Percentiles rank a stretch among this genome's conserved stretches.
These are phyloP conservation scores for Syngnathus scovelli DNA, from an alignment of 2,113 vertebrate genomes.

Conservation along the genomic window DNA sequence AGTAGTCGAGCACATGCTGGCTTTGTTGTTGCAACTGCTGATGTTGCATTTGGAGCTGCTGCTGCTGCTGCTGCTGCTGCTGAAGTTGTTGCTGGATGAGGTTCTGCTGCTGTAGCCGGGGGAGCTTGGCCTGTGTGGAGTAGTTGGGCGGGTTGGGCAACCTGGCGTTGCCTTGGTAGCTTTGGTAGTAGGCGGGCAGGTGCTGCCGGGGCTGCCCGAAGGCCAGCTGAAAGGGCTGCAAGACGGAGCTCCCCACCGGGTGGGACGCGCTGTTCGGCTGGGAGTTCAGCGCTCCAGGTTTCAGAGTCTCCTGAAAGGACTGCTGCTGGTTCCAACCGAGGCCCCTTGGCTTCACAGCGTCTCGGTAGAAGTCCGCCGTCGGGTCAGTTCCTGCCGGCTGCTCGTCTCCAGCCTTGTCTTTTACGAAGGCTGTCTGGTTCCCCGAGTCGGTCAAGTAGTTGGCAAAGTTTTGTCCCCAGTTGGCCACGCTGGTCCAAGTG, in stretches of 20 bases:
- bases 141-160: slow-evolving; percentile 71
- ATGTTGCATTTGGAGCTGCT: slow-evolving; percentile 64
- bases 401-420: slow-evolving; percentile 76
- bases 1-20: slow-evolving; percentile 63
- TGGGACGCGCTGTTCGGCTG: slow-evolving; percentile 58
- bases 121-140: slow-evolving; percentile 50
- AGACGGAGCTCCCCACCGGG: slow-evolving; percentile 70
- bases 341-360: slow-evolving; percentile 63
- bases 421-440: slow-evolving; percentile 66
- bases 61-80: slow-evolving; percentile 51
- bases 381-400: slow-evolving; percentile 56
- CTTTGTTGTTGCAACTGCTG: slow-evolving; percentile 74
- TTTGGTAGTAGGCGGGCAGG: slow-evolving; percentile 78
- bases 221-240: slow-evolving; percentile 93
- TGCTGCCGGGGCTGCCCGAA: slow-evolving; percentile 91
- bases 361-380: slow-evolving; percentile 74
- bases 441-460: slow-evolving; percentile 72
- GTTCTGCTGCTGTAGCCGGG: slow-evolving; percentile 62
- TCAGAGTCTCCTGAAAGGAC: slow-evolving; percentile 73
- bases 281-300: slow-evolving; percentile 59
- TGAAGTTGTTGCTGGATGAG: slow-evolving; percentile 74
- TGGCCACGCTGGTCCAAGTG: slow-evolving; percentile 73
- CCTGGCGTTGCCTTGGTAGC: slow-evolving; percentile 77
- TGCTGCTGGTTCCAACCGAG: slow-evolving; percentile 72
- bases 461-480: slow-evolving; percentile 78